These are phyloP conservation scores for Spondyliosoma cantharus DNA, from an alignment of 2,797 vertebrate species.

Conservation along the genomic window DNA sequence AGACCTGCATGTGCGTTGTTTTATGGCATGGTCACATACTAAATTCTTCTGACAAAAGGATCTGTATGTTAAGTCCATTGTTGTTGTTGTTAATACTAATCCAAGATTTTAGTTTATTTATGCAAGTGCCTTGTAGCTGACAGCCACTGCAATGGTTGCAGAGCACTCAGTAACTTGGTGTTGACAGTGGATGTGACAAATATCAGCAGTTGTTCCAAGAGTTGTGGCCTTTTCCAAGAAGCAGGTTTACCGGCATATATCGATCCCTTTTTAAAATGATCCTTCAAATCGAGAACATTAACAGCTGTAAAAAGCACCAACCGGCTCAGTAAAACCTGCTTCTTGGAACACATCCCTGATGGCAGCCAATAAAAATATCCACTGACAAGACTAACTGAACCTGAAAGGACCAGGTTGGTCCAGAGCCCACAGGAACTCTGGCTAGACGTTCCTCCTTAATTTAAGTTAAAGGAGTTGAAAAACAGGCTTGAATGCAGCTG, in stretches of 20 bases:
- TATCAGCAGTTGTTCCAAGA: constrained; percentile 32
- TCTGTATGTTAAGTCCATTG: constrained; percentile 10
- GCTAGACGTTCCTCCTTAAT: constrained; percentile 38
- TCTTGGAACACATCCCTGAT: constrained; percentile 21
- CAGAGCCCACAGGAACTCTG: constrained; percentile 31
- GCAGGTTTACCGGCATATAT: constrained; percentile 2
- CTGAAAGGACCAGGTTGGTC: constrained; percentile 31
- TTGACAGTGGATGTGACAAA: constrained; percentile 28
- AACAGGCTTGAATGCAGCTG: constrained; percentile 38
- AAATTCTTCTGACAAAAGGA: constrained; percentile 7
- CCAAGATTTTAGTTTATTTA: constrained; percentile 8
- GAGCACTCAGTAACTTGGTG: background rate
- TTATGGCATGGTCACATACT: constrained; percentile 6
- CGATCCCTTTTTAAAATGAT: background rate
- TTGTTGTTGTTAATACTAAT: background rate
- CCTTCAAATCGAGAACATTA: constrained; percentile 1
- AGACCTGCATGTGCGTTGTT: constrained; percentile 1
- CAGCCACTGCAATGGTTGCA: background rate
- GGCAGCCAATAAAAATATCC: constrained; percentile 46
- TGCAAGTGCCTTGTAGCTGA: constrained; percentile 8
- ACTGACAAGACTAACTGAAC: constrained; percentile 41
- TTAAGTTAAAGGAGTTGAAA: constrained; percentile 48
- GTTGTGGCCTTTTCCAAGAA: constrained; percentile 6
- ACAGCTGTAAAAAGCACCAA: constrained; percentile 23
- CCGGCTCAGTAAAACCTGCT: constrained; percentile 29